phyloP scores from a whole-genome alignment of 1,140 invertebrate genomes.

The Melanaphis sacchari region DNA sequence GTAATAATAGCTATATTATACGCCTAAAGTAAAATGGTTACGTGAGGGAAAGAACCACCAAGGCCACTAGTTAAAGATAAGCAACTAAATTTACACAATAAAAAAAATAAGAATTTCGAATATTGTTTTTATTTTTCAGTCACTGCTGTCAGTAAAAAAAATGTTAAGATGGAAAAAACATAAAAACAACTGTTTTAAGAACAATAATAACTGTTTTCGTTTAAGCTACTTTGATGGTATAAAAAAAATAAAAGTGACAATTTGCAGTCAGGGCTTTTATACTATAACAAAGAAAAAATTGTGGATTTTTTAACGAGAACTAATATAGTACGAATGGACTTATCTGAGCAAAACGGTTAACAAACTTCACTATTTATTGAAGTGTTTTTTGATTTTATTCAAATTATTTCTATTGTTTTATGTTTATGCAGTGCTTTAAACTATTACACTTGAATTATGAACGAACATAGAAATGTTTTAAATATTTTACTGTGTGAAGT shows the following conservation, averaged over 20 bases:
- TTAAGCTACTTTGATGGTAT: not conserved
- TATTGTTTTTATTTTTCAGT: not conserved
- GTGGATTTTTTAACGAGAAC: not conserved
- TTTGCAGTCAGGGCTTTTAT: not conserved
- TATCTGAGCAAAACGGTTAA: not conserved
- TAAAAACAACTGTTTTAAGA: not conserved
- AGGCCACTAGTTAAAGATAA: not conserved
- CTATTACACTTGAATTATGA: too few species aligned
- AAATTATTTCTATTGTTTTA: too few species aligned
- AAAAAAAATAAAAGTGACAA: not conserved
- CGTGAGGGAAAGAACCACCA: too few species aligned
- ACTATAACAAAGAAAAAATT: not conserved
- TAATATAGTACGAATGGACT: not conserved
- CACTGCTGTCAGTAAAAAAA: not conserved
- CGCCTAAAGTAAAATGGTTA: too few species aligned
- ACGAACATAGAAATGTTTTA: too few species aligned
- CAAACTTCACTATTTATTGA: too few species aligned
- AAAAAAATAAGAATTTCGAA: not conserved
- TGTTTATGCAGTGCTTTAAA: too few species aligned
- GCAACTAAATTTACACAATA: not conserved
- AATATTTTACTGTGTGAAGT: too few species aligned
- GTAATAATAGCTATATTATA: not conserved
- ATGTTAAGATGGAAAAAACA: not conserved
- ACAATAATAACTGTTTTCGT: not conserved
- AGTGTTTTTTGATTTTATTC: too few species aligned